Percentiles rank a stretch among this genome's conserved stretches.
phyloP scores from a whole-genome alignment of 2,113 vertebrate genomes.

The Oncorhynchus gorbuscha region DNA sequence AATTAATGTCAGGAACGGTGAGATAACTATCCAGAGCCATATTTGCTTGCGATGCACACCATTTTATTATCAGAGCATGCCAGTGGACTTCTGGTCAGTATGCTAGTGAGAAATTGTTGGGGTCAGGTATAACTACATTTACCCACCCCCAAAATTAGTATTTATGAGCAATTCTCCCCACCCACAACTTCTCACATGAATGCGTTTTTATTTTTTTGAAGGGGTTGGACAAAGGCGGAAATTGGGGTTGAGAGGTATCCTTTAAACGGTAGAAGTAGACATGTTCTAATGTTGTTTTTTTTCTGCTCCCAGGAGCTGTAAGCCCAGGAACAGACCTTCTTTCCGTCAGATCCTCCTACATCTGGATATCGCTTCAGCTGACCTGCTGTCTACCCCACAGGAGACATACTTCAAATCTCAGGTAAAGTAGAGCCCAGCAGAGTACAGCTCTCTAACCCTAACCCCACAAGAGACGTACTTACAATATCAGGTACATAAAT shows the following conservation, averaged over 20 bases:
- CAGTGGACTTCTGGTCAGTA: too few relatives aligned
- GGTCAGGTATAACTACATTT: too few relatives aligned
- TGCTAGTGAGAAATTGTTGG: too few relatives aligned
- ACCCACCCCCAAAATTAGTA: too few relatives aligned
- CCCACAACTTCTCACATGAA: not conserved
- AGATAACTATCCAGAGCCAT: not conserved
- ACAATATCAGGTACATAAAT: too few relatives aligned
- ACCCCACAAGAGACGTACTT: constrained; percentile 89
- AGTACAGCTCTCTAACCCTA: constrained; percentile 85
- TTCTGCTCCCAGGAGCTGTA: constrained; percentile 84
- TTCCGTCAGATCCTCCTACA: constrained; percentile 96
- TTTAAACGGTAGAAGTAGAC: not conserved
- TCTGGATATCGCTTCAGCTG: constrained; percentile 93
- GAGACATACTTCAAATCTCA: constrained; percentile 97
- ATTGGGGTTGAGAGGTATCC: too few relatives aligned
- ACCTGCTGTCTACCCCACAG: constrained; percentile 92
- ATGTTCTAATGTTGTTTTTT: not conserved
- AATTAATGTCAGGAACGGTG: not conserved
- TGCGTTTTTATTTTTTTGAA: not conserved
- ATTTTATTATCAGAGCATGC: not conserved
- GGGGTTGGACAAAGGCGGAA: too few relatives aligned
- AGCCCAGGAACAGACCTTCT: constrained; percentile 91
- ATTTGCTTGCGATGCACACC: not conserved
- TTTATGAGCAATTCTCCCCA: too few relatives aligned
- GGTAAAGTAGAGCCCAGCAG: constrained; percentile 49